Conservation (phyloP, 2,113 vertebrate species). For the Ophthalmolycus amberensis region DNA sequence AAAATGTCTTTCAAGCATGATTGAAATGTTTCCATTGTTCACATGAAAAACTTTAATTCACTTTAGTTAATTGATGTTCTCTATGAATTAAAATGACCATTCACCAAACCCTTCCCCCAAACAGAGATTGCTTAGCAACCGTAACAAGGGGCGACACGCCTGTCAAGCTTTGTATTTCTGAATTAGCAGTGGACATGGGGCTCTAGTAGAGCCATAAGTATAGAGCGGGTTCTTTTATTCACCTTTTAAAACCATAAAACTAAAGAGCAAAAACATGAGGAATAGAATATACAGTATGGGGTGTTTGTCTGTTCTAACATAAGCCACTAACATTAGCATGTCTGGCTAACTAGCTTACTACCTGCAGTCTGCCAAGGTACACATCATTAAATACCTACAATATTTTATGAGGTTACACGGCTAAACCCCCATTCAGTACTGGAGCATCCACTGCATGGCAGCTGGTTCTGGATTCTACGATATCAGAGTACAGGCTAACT, state of each 20-base stretch:
- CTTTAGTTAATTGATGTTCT: not conserved
- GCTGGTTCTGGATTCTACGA: not conserved
- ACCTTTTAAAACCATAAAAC: not conserved
- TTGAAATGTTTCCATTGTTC: not conserved
- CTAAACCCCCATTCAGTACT: not conserved
- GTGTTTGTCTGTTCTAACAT: not conserved
- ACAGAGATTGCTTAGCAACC: not conserved
- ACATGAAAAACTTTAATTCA: not conserved
- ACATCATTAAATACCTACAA: not conserved
- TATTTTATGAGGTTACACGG: not conserved
- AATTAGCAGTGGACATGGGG: not conserved
- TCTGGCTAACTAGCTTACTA: not conserved
- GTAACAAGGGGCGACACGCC: not conserved
- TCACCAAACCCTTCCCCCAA: not conserved
- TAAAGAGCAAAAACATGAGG: not conserved
- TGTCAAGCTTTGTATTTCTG: constrained; percentile 7
- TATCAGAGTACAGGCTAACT: not conserved
- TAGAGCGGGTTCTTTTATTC: not conserved
- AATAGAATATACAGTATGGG: not conserved
- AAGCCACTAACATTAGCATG: not conserved
- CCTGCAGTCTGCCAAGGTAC: not conserved
- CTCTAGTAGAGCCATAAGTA: not conserved
- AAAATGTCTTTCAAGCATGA: not conserved
- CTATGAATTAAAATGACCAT: not conserved
- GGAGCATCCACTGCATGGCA: not conserved